Conservation (phyloP, 2,888 invertebrate species). For the Chirona hameri region DNA sequence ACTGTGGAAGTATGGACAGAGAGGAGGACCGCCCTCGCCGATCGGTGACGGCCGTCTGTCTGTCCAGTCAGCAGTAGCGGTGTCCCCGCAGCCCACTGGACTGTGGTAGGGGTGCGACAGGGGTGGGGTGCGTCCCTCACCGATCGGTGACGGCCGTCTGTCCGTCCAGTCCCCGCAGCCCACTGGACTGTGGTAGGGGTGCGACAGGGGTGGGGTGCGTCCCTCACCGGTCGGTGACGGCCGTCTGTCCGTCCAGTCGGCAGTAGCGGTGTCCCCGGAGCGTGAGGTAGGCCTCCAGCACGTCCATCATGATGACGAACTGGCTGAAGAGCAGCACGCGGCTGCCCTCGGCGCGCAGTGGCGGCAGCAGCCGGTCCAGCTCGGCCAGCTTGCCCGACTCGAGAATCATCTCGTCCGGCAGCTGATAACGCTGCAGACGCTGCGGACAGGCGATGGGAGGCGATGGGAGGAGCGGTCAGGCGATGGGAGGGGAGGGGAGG, state of each 20-base stretch:
- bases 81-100: too few species aligned
- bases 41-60: too few species aligned
- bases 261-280: slow-evolving; percentile 68
- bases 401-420: slow-evolving; percentile 60
- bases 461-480: too few species aligned
- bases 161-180: too few species aligned
- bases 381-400: slow-evolving; percentile 82
- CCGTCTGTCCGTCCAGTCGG: slow-evolving; percentile 85
- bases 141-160: too few species aligned
- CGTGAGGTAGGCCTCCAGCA: slow-evolving; percentile 82
- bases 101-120: too few species aligned
- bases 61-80: too few species aligned
- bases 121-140: too few species aligned
- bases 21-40: too few species aligned
- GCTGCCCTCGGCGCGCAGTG: slow-evolving; percentile 62
- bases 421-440: slow-evolving; percentile 41
- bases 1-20: too few species aligned
- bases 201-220: background rate
- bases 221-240: slow-evolving; percentile 70
- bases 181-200: too few species aligned
- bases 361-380: slow-evolving; percentile 71
- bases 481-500: too few species aligned
- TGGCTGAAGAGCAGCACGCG: slow-evolving; percentile 88
- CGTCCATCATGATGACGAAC: slow-evolving; percentile 91
- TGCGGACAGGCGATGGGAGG: slow-evolving; percentile 37